Percentiles rank a stretch among this genome's conserved stretches.
These are phyloP conservation scores for Epizoanthus scotinus DNA, from an alignment of 92 coral and sea anemone species.

Conservation along the genomic window DNA sequence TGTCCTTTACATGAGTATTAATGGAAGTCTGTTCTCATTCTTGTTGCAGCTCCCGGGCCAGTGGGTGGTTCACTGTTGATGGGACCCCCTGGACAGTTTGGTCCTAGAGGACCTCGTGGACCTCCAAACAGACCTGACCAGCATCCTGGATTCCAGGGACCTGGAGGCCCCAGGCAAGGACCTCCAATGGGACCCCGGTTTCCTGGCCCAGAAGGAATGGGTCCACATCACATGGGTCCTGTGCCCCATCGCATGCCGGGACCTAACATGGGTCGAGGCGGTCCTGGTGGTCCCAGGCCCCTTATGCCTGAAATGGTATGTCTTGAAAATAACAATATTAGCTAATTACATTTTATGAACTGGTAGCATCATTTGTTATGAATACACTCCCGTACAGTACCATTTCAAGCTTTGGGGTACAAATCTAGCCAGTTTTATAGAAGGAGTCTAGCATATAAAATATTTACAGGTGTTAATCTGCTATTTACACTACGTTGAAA, in stretches of 20 bases:
- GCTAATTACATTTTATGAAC: not conserved
- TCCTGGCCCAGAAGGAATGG: constrained; percentile 87
- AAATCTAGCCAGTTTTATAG: no score
- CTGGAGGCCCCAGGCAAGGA: constrained; percentile 92
- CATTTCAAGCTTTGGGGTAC: no score
- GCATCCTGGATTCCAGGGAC: constrained; percentile 84
- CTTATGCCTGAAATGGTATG: constrained; percentile 91
- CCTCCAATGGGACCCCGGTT: constrained; percentile 79
- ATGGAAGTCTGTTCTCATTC: not conserved
- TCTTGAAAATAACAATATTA: not conserved
- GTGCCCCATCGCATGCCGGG: constrained; percentile 91
- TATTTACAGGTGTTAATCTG: no score
- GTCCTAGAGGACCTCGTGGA: constrained; percentile 86
- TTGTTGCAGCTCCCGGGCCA: constrained; percentile 69
- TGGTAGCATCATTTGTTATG: not conserved
- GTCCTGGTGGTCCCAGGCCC: constrained; percentile 68
- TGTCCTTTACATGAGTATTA: no score
- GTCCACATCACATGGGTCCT: constrained; percentile 76
- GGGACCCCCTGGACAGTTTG: constrained; percentile 81
- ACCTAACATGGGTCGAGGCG: constrained; percentile 70
- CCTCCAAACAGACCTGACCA: constrained; percentile 75
- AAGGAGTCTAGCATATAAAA: no score
- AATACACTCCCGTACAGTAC: no score
- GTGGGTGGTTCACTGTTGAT: constrained; percentile 45
- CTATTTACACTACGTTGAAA: no score